A percentile compares a stretch with the other conserved stretches of the same genome.
phyloP scores from a whole-genome alignment of 2,113 vertebrate genomes.

The Cettia cetti region DNA sequence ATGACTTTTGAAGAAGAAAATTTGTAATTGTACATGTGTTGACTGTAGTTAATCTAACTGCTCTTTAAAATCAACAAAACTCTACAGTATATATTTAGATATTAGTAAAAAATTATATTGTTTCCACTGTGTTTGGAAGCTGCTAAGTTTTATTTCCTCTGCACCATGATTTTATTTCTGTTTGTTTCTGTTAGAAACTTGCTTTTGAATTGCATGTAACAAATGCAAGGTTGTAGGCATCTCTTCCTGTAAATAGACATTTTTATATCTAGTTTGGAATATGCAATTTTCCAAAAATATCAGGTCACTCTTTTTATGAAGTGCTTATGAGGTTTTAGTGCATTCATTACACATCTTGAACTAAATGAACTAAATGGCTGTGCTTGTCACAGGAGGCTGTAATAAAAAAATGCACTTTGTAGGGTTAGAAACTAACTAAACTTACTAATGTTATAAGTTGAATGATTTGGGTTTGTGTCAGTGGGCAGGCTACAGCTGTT shows the following conservation, averaged over 20 bases:
- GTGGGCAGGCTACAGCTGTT: conserved; percentile 58
- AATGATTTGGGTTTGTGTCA: conserved; percentile 62
- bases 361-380: background rate
- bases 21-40: background rate
- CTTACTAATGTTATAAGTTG: background rate
- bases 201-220: background rate
- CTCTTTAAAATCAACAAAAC: background rate
- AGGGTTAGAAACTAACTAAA: conserved; percentile 20
- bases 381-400: background rate
- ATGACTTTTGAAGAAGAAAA: background rate
- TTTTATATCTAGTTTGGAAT: background rate
- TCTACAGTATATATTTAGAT: background rate
- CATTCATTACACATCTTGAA: background rate
- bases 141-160: background rate
- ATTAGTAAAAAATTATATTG: background rate
- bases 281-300: background rate
- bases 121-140: background rate
- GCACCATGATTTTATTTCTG: background rate
- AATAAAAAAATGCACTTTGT: background rate
- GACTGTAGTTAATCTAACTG: background rate
- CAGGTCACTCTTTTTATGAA: background rate
- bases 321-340: background rate
- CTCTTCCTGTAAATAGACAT: background rate
- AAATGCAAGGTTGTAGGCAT: background rate
- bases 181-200: background rate